Evolutionary conservation across 2,113 vertebrate genomes (phyloP).

Genomic region (Trichechus manatus): DNA sequence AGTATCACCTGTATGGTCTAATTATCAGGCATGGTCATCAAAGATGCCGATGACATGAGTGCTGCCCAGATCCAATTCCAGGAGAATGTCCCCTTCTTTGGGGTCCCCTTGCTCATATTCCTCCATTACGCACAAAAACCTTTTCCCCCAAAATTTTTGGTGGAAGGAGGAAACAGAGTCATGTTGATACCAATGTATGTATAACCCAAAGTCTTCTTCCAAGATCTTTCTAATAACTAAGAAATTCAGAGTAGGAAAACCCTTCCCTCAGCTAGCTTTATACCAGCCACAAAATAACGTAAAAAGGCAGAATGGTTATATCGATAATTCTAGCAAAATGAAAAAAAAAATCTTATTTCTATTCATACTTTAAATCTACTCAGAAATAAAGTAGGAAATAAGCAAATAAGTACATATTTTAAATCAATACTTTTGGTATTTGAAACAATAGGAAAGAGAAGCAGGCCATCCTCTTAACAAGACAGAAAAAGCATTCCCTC

Average conservation of each 20-base stretch:
- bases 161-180: background rate
- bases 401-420: slow-evolving; percentile 28
- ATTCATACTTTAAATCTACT: slow-evolving; percentile 32
- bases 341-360: slow-evolving; percentile 48
- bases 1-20: background rate
- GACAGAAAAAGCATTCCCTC: background rate
- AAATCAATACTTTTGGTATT: background rate
- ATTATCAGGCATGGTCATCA: slow-evolving; percentile 54
- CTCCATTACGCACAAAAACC: background rate
- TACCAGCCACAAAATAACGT: slow-evolving; percentile 31
- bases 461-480: background rate
- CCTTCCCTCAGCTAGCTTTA: background rate
- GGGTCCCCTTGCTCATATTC: background rate
- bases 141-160: background rate
- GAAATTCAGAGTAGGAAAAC: slow-evolving; percentile 31
- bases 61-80: slow-evolving; percentile 11
- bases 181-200: background rate
- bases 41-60: background rate
- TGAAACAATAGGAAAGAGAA: background rate
- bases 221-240: slow-evolving; percentile 27
- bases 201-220: background rate
- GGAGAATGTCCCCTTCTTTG: background rate
- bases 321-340: background rate
- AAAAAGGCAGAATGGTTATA: background rate
- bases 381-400: slow-evolving; percentile 44